These are phyloP conservation scores for Bedellia somnulentella DNA, from an alignment of 2,888 invertebrate genomes.

Conservation along the genomic window DNA sequence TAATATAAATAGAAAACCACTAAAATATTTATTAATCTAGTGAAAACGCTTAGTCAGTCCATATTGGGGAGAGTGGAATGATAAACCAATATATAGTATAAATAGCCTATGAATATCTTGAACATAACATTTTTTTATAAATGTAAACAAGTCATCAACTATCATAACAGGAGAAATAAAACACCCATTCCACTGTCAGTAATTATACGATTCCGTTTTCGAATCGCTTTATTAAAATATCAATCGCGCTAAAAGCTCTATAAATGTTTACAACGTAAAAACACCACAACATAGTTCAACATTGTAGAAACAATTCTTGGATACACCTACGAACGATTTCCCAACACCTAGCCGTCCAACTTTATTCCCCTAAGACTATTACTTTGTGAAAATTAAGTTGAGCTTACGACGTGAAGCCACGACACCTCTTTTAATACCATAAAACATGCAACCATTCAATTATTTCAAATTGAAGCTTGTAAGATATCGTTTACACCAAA, in stretches of 20 bases:
- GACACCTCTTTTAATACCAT: conserved; percentile 31
- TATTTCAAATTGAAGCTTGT: conserved; percentile 16
- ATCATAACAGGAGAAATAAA: no score
- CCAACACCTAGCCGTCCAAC: conserved; percentile 20
- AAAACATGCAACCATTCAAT: conserved; percentile 46
- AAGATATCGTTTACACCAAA: no score
- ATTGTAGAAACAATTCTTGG: conserved; percentile 3
- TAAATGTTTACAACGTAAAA: conserved; percentile 1
- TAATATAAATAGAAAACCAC: no score
- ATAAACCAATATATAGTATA: no score
- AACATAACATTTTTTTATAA: no score
- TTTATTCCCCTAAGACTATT: conserved; percentile 29
- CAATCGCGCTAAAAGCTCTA: neutral
- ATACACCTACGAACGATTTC: conserved; percentile 18
- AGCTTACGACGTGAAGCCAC: conserved; percentile 30
- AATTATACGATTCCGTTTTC: no score
- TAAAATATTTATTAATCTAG: no score
- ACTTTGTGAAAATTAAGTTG: conserved; percentile 32
- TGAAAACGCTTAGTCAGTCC: no score
- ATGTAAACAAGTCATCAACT: no score
- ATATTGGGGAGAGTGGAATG: no score
- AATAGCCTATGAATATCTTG: no score
- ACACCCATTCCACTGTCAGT: no score
- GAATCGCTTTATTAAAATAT: neutral
- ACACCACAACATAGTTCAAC: conserved; percentile 4